Evolutionary conservation across 2,888 invertebrate genomes (phyloP), one percentile per base, ranked within the genome.

Genomic region (Mythimna albipuncta): DNA sequence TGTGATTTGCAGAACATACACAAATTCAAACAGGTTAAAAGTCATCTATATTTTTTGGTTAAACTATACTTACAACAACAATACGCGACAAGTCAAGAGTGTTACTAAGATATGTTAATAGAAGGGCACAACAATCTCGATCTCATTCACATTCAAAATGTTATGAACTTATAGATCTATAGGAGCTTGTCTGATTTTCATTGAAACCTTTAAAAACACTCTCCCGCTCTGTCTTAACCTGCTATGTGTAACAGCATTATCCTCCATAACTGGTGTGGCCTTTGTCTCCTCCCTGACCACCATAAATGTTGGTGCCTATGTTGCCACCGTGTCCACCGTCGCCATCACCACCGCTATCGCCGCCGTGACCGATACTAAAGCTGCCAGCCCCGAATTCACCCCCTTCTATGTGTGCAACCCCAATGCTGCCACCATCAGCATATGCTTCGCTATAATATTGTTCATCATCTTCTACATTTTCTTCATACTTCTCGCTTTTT

Each of bases 241-340:
- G 26, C 26, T 26, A 26, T 11, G 2, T 44, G 13, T 44, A 16
- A 2, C 32, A 19, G 11, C 55, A 55, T 63, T 11, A 38, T 13
- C 38, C 13, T 41, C 38, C 59, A 41, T 66, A 73, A n/a, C 61
- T 54, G 1, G 47, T 75, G 58, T 75, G 57, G 11, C 63, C 67
- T 0, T 5, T 6, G 26, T 74, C 75, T 54, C 63, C 67, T 19
- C 47, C 73, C 9, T 11, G 2, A 7, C 64, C 59, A 1, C 67
- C 67, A 54, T 74, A 67, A n/a, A 50, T 44, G 6, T 44, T 75
- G 21, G 13, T n/a, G 3, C 54, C 58, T 0, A 38, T n/a, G 47
- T 72, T 74, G 1, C 73, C 61, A 0, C 72, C 72, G 26, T 72
- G 74, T 10, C 75, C 67, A 2, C 74, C 75, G 10, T 67, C n/a